Conservation (phyloP, 1,140 invertebrate species). For the Lordiphosa collinella region DNA sequence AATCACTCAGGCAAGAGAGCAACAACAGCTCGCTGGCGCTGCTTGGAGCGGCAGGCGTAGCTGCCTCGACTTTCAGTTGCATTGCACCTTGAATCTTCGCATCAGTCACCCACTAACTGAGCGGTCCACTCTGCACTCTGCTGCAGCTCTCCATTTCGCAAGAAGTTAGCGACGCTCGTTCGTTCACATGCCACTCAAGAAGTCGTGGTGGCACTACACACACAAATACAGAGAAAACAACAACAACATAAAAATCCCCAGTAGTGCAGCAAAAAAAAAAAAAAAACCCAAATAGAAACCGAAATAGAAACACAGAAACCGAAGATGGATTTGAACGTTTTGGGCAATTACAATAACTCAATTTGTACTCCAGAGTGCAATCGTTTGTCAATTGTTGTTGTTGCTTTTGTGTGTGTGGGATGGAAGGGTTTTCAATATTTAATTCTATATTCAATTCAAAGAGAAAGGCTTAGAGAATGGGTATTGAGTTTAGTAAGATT, state of each 20-base stretch:
- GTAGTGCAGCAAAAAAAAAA: neutral
- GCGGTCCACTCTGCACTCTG: constrained; percentile 12
- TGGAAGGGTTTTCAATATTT: constrained; percentile 9
- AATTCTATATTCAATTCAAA: constrained; percentile 57
- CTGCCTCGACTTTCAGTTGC: constrained; percentile 50
- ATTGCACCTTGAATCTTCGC: constrained; percentile 61
- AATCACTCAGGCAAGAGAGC: constrained; percentile 53
- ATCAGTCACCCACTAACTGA: constrained; percentile 69
- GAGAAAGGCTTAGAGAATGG: constrained; percentile 64
- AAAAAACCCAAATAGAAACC: constrained; percentile 5
- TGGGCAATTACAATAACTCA: constrained; percentile 74
- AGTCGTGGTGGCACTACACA: constrained; percentile 64
- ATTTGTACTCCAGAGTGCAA: constrained; percentile 58
- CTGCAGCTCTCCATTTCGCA: constrained; percentile 28
- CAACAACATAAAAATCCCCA: neutral
- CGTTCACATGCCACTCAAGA: constrained; percentile 72
- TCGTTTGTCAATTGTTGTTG: constrained; percentile 54
- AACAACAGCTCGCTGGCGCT: constrained; percentile 3
- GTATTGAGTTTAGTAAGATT: neutral
- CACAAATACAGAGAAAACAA: neutral
- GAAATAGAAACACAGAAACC: neutral
- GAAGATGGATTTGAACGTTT: constrained; percentile 73
- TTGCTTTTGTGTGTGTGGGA: neutral
- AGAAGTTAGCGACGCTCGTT: constrained; percentile 36
- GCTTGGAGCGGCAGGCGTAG: constrained; percentile 29